phyloP scores from a whole-genome alignment of 2,888 invertebrate species.

The Pollenia amentaria region DNA sequence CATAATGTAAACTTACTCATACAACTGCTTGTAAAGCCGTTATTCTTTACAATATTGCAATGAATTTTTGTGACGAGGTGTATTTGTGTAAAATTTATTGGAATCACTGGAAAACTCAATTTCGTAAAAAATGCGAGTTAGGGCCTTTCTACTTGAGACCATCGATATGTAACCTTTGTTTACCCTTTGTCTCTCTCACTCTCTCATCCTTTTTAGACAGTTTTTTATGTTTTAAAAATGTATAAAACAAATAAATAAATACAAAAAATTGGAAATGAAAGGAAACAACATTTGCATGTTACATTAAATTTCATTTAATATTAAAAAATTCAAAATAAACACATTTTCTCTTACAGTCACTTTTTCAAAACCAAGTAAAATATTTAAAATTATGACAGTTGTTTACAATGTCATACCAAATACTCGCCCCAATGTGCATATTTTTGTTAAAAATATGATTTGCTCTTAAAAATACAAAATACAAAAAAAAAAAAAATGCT shows the following conservation, averaged over 20 bases:
- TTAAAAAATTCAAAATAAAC: constrained; percentile 34
- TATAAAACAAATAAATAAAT: constrained; percentile 11
- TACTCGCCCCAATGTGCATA: not conserved
- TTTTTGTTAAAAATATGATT: not conserved
- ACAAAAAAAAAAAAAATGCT: constrained; percentile 11
- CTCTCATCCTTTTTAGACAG: not conserved
- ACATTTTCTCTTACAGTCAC: not conserved
- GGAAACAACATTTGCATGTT: constrained; percentile 57
- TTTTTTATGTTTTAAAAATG: not conserved
- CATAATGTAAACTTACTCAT: too few species aligned
- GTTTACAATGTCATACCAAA: constrained; percentile 30
- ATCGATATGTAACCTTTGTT: constrained; percentile 43
- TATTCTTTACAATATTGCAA: too few species aligned
- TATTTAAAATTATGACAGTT: constrained; percentile 63
- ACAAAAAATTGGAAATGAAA: not conserved
- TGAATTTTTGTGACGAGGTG: too few species aligned
- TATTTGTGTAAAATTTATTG: too few species aligned
- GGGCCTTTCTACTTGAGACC: too few species aligned
- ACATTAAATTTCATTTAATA: constrained; percentile 58
- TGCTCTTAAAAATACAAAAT: not conserved
- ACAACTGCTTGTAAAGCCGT: too few species aligned
- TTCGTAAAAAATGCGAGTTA: too few species aligned
- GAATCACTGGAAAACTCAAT: too few species aligned
- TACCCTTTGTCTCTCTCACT: not conserved
- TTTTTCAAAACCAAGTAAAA: not conserved